These are phyloP conservation scores for Drosophila malerkotliana DNA, from an alignment of 1,140 invertebrate genomes.

Conservation along the genomic window DNA sequence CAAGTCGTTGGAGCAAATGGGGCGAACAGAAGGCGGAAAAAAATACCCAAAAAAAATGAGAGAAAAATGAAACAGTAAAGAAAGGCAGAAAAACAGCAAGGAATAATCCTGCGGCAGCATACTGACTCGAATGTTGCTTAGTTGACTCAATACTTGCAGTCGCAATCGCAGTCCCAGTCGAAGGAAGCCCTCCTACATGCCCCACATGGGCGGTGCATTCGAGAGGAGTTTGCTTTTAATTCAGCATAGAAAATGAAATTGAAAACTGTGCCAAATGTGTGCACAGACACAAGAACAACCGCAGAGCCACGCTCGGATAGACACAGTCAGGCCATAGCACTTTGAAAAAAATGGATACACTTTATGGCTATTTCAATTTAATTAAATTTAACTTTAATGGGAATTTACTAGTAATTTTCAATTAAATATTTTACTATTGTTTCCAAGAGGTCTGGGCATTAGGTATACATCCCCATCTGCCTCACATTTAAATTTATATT, in stretches of 20 bases:
- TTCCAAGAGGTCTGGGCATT: too few species aligned
- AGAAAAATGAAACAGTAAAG: slow-evolving; percentile 10
- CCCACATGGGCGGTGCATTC: slow-evolving; percentile 37
- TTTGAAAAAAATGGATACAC: neutral
- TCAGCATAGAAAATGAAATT: slow-evolving; percentile 71
- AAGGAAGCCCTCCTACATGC: slow-evolving; percentile 10
- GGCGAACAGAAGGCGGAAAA: slow-evolving; percentile 33
- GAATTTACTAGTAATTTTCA: too few species aligned
- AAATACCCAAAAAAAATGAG: slow-evolving; percentile 15
- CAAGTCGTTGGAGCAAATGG: slow-evolving; percentile 59
- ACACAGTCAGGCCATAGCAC: slow-evolving; percentile 12
- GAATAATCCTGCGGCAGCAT: slow-evolving; percentile 49
- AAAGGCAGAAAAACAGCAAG: slow-evolving; percentile 16
- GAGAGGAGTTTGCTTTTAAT: slow-evolving; percentile 66
- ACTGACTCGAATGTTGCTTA: slow-evolving; percentile 36
- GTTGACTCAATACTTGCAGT: slow-evolving; percentile 21
- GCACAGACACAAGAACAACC: slow-evolving; percentile 27
- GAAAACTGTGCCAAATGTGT: slow-evolving; percentile 71
- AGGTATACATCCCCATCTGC: too few species aligned
- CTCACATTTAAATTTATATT: too few species aligned
- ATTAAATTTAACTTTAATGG: too few species aligned
- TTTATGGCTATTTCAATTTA: neutral
- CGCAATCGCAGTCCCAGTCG: neutral
- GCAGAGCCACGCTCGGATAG: slow-evolving; percentile 20
- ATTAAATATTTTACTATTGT: too few species aligned